Base-by-base conservation (phyloP, 2,113 vertebrate species). In the Clarias batrachus region DNA sequence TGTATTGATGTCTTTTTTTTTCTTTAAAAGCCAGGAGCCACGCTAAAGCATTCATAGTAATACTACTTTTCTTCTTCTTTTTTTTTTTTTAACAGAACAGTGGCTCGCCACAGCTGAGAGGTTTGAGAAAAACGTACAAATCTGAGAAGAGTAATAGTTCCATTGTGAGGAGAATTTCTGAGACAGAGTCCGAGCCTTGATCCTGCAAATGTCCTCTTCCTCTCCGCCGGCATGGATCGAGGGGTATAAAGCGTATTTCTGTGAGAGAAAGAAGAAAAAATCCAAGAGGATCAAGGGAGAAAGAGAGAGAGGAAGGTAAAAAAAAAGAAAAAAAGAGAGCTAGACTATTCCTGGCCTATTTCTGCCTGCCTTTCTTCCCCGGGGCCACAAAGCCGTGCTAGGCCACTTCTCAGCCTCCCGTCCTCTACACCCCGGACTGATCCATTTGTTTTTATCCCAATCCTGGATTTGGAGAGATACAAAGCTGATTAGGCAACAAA, bases 401-500 rank as follows among this genome's bases (percentile, higher is more conserved):
- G 80, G 81, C 83, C 90, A 81, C 89, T 89, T 89, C 41, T 63
- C 70, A 74, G 79, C 86, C 83, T 37, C 37, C 82, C 70, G 81
- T 93, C 92, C 90, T 89, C 93, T 90, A 80, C 88, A 90, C 87
- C 74, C 84, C 89, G 92, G 94, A 91, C 90, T 95, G 93, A 96
- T 94, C 94, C 92, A 93, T 95, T 97, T 95, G 94, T 96, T 96
- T 94, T 95, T 96, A 96, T 96, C 95, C 96, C 95, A 94, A 92
- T 96, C 95, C 95, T 93, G 94, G 95, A 96, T 96, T 96, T 96
- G 92, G 92, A 89, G 92, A 95, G 95, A 96, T 96, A 96, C 95
- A 96, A 96, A 97, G 95, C 95, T 96, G 96, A 96, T 97, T 96
- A 97, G 87, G 91, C 92, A 91, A 94, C 95, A 95, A 96, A 95